Base-by-base conservation (phyloP, 1,140 invertebrate species). In the Andricus grossulariae region DNA sequence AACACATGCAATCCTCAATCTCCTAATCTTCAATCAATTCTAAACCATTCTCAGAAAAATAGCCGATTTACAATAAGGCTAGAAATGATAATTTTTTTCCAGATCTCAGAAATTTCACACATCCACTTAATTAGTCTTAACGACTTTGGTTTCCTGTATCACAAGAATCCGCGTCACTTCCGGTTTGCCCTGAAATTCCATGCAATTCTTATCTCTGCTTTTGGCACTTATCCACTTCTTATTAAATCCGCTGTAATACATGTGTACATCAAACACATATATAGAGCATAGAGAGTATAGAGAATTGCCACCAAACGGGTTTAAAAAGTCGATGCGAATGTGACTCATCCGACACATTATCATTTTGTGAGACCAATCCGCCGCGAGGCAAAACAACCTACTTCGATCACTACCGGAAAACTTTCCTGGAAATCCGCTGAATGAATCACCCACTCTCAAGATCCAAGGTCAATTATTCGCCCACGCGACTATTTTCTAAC, bases 391-490 rank as follows among this genome's bases (percentile, higher is more conserved):
- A 49, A 50, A 72, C 73, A 52, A 18, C 71, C 60, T 72, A 72
- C 80, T 77, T 80, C 54, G 82, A 83, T 82, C 66, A 78, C 77
- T 73, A 18, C 70, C 72, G 75, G 74, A 84, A 82, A 83, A 76
- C 77, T 81, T 79, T 79, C 78, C 73, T 79, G 74, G 60, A 79
- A 81, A 79, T 66, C 10, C 75, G 80, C 39, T 81, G 77, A 84
- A 75, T 83, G 80, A 83, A 54, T 71, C 71, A 54, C 54, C 55
- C 75, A 77, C 73, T 72, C 51, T 21, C 80, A 51, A 82, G 77
- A 83, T 83, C 73, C 82, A 82, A 84, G 82, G 80, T 80, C 80
- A 77, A 75, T 78, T 72, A 74, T 83, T 77, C 73, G 80, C 82
- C 79, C 82, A 82, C 79, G 60, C 25, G 60, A 66, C 25, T 66